These are phyloP conservation scores for Hartigia nigra DNA, from an alignment of 2,888 invertebrate species.

Conservation along the genomic window DNA sequence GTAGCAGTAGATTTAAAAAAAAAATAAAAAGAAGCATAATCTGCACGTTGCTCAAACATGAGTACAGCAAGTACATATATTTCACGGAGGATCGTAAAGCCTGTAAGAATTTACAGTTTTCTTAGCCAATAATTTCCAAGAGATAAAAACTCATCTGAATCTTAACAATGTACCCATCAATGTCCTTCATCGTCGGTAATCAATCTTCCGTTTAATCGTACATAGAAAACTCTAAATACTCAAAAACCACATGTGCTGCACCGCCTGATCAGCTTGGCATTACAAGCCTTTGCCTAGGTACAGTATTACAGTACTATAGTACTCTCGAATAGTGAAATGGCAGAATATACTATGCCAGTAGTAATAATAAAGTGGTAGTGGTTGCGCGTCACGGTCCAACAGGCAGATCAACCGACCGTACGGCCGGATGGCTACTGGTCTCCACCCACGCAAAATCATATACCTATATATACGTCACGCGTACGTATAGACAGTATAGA, in stretches of 20 bases:
- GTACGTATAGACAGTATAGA: slow-evolving; percentile 8
- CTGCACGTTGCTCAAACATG: neutral
- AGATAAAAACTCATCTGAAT: neutral
- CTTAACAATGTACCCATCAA: neutral
- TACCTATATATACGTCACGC: slow-evolving; percentile 21
- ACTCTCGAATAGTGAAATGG: neutral
- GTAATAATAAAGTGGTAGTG: slow-evolving; percentile 62
- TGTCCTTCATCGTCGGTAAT: neutral
- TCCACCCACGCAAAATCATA: slow-evolving; percentile 55
- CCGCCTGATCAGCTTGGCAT: neutral
- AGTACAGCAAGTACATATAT: neutral
- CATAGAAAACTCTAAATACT: neutral
- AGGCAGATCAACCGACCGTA: slow-evolving; percentile 61
- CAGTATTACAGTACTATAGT: neutral
- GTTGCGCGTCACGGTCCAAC: slow-evolving; percentile 63
- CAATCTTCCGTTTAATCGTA: neutral
- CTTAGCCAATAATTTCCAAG: neutral
- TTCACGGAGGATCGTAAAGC: neutral
- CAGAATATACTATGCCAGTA: slow-evolving; percentile 30
- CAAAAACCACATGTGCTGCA: neutral
- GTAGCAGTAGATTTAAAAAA: neutral
- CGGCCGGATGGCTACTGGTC: slow-evolving; percentile 59
- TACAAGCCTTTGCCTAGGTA: neutral
- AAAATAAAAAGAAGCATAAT: neutral
- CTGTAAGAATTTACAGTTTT: neutral